Evolutionary conservation across 2,888 invertebrate genomes (phyloP).

Genomic region (Tethea ocularis): DNA sequence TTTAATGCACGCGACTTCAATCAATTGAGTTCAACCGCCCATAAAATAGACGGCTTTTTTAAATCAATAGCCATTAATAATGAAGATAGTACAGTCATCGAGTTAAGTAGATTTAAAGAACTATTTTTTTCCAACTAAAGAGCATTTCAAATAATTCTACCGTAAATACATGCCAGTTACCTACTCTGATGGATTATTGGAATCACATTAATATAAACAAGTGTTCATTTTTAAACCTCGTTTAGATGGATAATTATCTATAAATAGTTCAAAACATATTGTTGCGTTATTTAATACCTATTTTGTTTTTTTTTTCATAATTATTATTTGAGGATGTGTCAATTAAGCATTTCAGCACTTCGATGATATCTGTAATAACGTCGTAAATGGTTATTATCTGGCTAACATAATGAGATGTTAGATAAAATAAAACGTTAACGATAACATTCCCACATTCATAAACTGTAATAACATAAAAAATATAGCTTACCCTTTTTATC

Average conservation of each 20-base stretch:
- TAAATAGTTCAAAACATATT: conserved; percentile 49
- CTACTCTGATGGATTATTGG: conserved; percentile 54
- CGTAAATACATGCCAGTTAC: conserved; percentile 24
- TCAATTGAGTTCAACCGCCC: background rate
- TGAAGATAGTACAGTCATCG: background rate
- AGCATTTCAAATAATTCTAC: conserved; percentile 4
- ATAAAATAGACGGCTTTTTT: background rate
- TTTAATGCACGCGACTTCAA: too few relatives aligned
- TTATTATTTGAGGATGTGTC: background rate
- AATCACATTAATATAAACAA: conserved; percentile 56
- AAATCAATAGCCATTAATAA: background rate
- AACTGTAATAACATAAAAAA: conserved; percentile 4
- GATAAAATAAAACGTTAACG: background rate
- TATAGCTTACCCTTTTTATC: background rate
- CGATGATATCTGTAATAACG: background rate
- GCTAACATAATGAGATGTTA: background rate
- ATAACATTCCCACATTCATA: conserved; percentile 5
- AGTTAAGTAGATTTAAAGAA: background rate
- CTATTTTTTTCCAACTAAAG: background rate
- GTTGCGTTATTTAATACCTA: background rate
- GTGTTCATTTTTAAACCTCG: conserved; percentile 54
- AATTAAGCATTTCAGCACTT: too few relatives aligned
- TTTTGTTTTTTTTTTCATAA: conserved; percentile 12
- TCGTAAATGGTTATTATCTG: conserved; percentile 27
- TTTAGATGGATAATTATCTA: conserved; percentile 52